Conservation (phyloP, 1,140 invertebrate species). For the Pachyrhynchus sulphureomaculatus region DNA sequence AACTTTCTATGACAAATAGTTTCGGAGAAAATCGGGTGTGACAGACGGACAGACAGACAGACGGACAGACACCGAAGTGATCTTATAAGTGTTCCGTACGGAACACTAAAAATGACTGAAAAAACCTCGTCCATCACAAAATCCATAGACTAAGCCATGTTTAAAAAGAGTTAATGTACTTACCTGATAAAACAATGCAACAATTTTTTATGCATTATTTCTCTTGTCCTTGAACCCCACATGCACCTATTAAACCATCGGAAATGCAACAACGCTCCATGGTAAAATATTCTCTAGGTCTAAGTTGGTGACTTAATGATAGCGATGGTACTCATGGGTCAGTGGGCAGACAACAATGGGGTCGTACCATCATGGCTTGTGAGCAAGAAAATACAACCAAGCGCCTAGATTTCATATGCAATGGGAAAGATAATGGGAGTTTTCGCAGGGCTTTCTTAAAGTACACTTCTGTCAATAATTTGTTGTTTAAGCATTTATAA, state of each 20-base stretch:
- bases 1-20: no score
- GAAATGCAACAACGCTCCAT: conserved; percentile 5
- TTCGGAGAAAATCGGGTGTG: no score
- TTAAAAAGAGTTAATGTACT: neutral
- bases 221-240: conserved; percentile 7
- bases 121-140: no score
- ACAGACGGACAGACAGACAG: no score
- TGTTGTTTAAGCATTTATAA: no score
- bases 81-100: no score
- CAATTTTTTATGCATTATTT: conserved; percentile 3
- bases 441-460: conserved; percentile 7
- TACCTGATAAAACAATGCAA: neutral
- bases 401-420: conserved; percentile 14
- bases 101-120: no score
- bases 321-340: conserved; percentile 40
- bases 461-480: no score
- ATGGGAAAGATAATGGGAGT: conserved; percentile 12
- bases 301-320: conserved; percentile 31
- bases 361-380: conserved; percentile 26
- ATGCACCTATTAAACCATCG: conserved; percentile 8
- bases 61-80: no score
- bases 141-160: neutral
- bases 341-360: conserved; percentile 43
- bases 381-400: conserved; percentile 20
- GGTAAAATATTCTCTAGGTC: conserved; percentile 26